phyloP scores from a whole-genome alignment of 2,797 vertebrate species.

The Rhinophrynus dorsalis region DNA sequence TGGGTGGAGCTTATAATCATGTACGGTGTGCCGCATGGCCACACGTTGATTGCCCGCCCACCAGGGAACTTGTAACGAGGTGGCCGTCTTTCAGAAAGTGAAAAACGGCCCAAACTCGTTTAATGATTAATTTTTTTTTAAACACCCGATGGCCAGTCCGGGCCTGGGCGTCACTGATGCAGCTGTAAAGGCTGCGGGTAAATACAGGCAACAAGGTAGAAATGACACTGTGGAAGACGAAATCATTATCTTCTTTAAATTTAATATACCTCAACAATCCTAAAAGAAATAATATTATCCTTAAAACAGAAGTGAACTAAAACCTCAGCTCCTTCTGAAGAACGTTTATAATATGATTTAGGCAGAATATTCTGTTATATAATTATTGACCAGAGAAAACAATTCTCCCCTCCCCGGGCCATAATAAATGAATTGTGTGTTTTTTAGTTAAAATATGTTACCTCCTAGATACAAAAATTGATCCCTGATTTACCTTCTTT shows the following conservation, averaged over 20 bases:
- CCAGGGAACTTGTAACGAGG: too few species aligned
- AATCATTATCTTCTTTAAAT: slow-evolving; percentile 99
- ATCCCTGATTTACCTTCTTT: too few species aligned
- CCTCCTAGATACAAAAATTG: too few species aligned
- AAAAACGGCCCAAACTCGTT: too few species aligned
- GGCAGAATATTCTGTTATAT: slow-evolving; percentile 35
- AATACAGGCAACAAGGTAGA: slow-evolving; percentile 96
- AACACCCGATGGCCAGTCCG: too few species aligned
- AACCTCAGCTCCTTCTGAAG: neutral
- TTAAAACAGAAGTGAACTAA: neutral
- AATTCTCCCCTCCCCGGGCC: neutral
- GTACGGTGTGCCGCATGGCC: too few species aligned
- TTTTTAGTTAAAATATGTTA: slow-evolving; percentile 73
- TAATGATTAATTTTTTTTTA: too few species aligned
- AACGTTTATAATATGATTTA: slow-evolving; percentile 4
- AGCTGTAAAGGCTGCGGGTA: slow-evolving; percentile 96
- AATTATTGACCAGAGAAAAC: slow-evolving; percentile 13
- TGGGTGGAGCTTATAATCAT: too few species aligned
- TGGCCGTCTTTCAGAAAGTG: too few species aligned
- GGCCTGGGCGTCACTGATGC: too few species aligned
- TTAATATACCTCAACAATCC: slow-evolving; percentile 86
- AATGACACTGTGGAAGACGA: slow-evolving; percentile 97
- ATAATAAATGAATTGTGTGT: slow-evolving; percentile 77
- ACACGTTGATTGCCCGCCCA: too few species aligned
- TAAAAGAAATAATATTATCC: slow-evolving; percentile 89